Conservation (phyloP, 2,797 vertebrate species). For the Acanthiza pusilla region DNA sequence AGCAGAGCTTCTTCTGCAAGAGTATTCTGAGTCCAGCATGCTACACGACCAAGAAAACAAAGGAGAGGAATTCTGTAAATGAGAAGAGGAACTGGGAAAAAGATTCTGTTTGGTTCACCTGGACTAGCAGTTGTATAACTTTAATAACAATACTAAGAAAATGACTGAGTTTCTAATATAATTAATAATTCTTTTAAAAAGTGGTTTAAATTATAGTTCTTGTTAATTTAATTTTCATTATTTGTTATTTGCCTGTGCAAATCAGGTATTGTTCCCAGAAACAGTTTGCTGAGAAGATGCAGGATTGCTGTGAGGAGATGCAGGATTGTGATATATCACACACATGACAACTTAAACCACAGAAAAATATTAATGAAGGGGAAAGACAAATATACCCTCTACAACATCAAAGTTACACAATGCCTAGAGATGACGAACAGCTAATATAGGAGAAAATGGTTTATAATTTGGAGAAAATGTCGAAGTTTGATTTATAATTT, state of each 20-base stretch:
- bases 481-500: not conserved
- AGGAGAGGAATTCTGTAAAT: not conserved
- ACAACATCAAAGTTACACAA: not conserved
- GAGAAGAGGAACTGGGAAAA: not conserved
- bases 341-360: not conserved
- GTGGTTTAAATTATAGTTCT: not conserved
- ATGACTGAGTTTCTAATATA: not conserved
- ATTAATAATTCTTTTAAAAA: not conserved
- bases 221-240: slow-evolving; percentile 3
- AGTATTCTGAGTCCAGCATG: not conserved
- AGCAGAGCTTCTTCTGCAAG: not conserved
- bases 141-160: not conserved
- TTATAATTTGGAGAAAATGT: not conserved
- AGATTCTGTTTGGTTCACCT: not conserved
- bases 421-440: not conserved
- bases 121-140: not conserved
- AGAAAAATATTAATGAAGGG: not conserved
- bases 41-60: not conserved
- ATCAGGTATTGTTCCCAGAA: not conserved
- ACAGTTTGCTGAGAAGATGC: not conserved
- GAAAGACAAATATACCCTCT: not conserved
- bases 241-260: not conserved
- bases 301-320: not conserved
- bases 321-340: not conserved
- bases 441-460: not conserved